Percentiles rank a stretch among this genome's conserved stretches.
phyloP scores from a whole-genome alignment of 1,140 invertebrate genomes.

The Lerema accius region DNA sequence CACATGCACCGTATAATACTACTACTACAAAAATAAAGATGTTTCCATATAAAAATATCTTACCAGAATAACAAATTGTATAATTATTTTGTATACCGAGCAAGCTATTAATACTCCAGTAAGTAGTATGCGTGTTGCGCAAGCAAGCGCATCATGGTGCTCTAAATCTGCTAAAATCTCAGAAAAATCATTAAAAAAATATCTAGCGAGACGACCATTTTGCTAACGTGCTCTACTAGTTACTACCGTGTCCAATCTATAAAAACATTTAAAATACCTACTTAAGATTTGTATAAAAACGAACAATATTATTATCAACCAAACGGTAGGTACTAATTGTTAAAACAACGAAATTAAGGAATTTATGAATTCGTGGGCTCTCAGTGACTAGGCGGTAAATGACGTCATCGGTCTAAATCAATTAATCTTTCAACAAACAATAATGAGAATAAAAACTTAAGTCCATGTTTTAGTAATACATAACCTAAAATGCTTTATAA shows the following conservation, averaged over 20 bases:
- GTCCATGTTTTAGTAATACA: conserved; percentile 51
- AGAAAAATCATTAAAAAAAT: conserved; percentile 65
- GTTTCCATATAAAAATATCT: conserved; percentile 80
- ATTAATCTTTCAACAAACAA: conserved; percentile 55
- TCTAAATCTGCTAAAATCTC: conserved; percentile 66
- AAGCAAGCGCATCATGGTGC: conserved; percentile 46
- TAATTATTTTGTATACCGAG: conserved; percentile 76
- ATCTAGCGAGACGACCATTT: conserved; percentile 76
- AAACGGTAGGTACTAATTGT: conserved; percentile 76
- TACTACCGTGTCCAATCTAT: conserved; percentile 75
- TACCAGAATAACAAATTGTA: conserved; percentile 80
- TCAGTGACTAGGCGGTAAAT: conserved; percentile 82
- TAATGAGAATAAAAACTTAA: conserved; percentile 53
- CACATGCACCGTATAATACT: conserved; percentile 81
- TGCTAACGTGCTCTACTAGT: conserved; percentile 76
- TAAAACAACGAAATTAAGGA: conserved; percentile 71
- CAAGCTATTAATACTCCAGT: conserved; percentile 73
- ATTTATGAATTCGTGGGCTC: conserved; percentile 73
- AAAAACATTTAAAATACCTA: conserved; percentile 69
- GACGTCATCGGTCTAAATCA: conserved; percentile 60
- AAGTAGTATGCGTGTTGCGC: conserved; percentile 55
- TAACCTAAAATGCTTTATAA: conserved; percentile 77
- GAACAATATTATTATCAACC: conserved; percentile 78
- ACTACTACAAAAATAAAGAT: conserved; percentile 78
- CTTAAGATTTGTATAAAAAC: conserved; percentile 72